A percentile compares a stretch with the other conserved stretches of the same genome.
Evolutionary conservation across 2,888 invertebrate species (phyloP).

Genomic region (Dexiosoma caninum): DNA sequence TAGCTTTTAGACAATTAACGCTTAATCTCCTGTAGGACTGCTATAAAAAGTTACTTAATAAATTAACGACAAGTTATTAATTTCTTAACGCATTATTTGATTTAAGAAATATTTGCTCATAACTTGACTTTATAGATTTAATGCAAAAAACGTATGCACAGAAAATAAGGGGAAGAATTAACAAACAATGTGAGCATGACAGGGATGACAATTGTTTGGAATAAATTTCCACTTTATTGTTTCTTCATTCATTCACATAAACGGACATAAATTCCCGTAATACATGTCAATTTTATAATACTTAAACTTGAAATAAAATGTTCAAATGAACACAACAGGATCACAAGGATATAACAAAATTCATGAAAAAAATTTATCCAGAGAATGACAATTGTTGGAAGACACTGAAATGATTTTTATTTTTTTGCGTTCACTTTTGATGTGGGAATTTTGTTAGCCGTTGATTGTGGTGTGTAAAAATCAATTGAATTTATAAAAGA

Average conservation of each 20-base stretch:
- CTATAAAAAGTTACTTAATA: too few species aligned
- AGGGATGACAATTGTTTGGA: conserved; percentile 67
- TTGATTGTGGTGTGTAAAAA: conserved; percentile 53
- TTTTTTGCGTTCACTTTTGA: conserved; percentile 36
- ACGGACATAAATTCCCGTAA: conserved; percentile 60
- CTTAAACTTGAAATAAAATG: conserved; percentile 26
- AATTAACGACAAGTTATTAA: too few species aligned
- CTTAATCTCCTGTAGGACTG: too few species aligned
- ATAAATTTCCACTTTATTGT: conserved; percentile 64
- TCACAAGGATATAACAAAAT: conserved; percentile 14
- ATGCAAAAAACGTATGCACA: too few species aligned
- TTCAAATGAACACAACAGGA: neutral
- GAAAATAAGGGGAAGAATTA: neutral
- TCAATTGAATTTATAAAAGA: conserved; percentile 9
- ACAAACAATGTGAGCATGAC: conserved; percentile 38
- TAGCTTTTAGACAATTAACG: too few species aligned
- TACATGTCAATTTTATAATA: conserved; percentile 62
- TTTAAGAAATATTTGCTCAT: too few species aligned
- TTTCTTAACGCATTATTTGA: too few species aligned
- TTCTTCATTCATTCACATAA: conserved; percentile 29
- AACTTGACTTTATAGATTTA: too few species aligned
- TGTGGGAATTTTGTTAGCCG: conserved; percentile 49
- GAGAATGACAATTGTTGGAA: conserved; percentile 40
- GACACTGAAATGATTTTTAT: conserved; percentile 50
- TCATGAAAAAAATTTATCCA: conserved; percentile 50